phyloP scores from a whole-genome alignment of 2,888 invertebrate species.

The Melieria omissa region DNA sequence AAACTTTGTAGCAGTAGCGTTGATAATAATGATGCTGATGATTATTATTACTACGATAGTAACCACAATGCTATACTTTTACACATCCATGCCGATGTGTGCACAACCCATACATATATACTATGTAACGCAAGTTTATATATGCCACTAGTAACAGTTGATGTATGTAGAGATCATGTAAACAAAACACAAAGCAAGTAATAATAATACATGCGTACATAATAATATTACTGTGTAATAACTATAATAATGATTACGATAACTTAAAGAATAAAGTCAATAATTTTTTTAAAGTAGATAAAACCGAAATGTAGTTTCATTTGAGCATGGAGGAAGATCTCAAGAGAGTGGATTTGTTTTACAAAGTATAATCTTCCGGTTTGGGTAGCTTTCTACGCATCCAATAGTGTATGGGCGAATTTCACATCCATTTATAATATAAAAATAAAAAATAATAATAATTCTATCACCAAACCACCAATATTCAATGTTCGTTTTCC shows the following conservation, averaged over 20 bases:
- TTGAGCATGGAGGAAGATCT: too few species aligned
- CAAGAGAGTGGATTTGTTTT: too few species aligned
- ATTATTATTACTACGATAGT: slow-evolving; percentile 16
- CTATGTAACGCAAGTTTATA: slow-evolving; percentile 42
- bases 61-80: slow-evolving; percentile 28
- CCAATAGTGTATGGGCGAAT: too few species aligned
- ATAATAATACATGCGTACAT: not conserved
- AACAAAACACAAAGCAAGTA: slow-evolving; percentile 40
- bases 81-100: slow-evolving; percentile 36
- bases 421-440: too few species aligned
- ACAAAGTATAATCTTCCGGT: too few species aligned
- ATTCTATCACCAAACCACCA: too few species aligned
- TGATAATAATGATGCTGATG: slow-evolving; percentile 25
- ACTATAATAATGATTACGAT: slow-evolving; percentile 49
- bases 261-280: slow-evolving; percentile 58
- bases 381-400: too few species aligned
- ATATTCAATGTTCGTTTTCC: too few species aligned
- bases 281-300: slow-evolving; percentile 66
- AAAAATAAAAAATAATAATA: too few species aligned
- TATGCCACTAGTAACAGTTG: slow-evolving; percentile 42
- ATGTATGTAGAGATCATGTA: slow-evolving; percentile 54
- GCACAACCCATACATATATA: slow-evolving; percentile 37
- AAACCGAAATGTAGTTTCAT: slow-evolving; percentile 27
- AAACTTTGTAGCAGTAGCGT: slow-evolving; percentile 26
- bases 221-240: slow-evolving; percentile 51